A percentile compares a stretch with the other conserved stretches of the same genome.
These are phyloP conservation scores for Trachemys scripta DNA, from an alignment of 2,113 vertebrate genomes.

Conservation along the genomic window DNA sequence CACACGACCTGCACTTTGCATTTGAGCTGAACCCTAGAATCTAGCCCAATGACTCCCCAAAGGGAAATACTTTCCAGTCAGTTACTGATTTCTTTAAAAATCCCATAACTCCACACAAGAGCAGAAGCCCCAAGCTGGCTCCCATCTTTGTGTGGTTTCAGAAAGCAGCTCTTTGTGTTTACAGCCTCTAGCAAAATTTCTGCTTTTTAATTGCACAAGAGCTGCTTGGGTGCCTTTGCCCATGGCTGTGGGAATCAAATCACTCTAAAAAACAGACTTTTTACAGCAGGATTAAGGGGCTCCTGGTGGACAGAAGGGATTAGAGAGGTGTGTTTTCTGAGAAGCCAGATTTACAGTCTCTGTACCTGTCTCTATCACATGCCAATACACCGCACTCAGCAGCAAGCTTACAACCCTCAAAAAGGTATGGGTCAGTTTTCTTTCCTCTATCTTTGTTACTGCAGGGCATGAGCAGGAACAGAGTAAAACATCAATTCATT, in stretches of 20 bases:
- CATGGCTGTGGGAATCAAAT: slow-evolving; percentile 72
- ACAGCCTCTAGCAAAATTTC: slow-evolving; percentile 57
- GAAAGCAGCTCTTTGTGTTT: slow-evolving; percentile 74
- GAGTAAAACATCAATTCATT: background rate
- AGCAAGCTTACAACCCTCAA: slow-evolving; percentile 6
- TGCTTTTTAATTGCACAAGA: slow-evolving; percentile 70
- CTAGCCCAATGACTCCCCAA: background rate
- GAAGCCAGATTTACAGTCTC: slow-evolving; percentile 54
- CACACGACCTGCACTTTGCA: slow-evolving; percentile 11
- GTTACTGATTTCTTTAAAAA: background rate
- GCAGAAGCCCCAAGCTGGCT: slow-evolving; percentile 31
- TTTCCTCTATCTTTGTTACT: background rate
- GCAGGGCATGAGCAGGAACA: background rate
- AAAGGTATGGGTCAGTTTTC: background rate
- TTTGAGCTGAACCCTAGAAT: background rate
- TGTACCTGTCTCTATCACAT: slow-evolving; percentile 2
- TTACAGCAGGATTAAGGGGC: slow-evolving; percentile 67
- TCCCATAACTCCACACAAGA: background rate
- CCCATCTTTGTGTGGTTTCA: slow-evolving; percentile 37
- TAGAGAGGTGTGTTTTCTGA: slow-evolving; percentile 74
- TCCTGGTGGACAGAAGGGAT: slow-evolving; percentile 72
- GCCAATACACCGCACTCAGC: slow-evolving; percentile 29
- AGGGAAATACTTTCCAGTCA: slow-evolving; percentile 31
- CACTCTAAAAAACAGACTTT: slow-evolving; percentile 74
- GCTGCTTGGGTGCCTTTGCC: slow-evolving; percentile 63